Conservation (phyloP, 2,888 invertebrate species). For the Neuroscelio doddi region DNA sequence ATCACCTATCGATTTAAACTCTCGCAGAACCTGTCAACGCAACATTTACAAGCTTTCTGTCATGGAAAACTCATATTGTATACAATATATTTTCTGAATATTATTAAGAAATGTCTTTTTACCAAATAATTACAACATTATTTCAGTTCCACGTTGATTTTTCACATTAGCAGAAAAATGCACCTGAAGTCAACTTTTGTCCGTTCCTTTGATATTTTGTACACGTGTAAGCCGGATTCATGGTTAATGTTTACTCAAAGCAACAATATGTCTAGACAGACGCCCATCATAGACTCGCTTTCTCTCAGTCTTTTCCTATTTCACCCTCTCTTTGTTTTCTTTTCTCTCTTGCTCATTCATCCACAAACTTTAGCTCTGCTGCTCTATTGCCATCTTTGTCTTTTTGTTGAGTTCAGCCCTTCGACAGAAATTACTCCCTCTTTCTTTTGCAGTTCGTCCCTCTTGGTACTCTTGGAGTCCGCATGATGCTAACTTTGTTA, state of each 20-base stretch:
- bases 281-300: constrained; percentile 53
- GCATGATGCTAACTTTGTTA: constrained; percentile 30
- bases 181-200: no score
- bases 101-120: no score
- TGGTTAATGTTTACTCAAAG: constrained; percentile 58
- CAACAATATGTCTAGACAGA: constrained; percentile 65
- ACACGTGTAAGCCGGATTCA: constrained; percentile 44
- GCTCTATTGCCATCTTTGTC: constrained; percentile 29
- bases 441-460: constrained; percentile 29
- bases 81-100: no score
- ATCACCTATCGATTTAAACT: constrained; percentile 13
- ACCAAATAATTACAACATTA: no score
- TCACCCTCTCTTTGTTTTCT: constrained; percentile 38
- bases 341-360: constrained; percentile 22
- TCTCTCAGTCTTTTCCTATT: constrained; percentile 39
- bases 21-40: not conserved
- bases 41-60: constrained; percentile 8
- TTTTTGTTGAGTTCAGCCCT: constrained; percentile 27
- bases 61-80: no score
- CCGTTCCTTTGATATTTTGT: no score
- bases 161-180: no score
- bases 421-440: constrained; percentile 28
- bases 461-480: constrained; percentile 12
- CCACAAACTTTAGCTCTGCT: constrained; percentile 10
- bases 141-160: no score